Conservation (phyloP, 2,888 invertebrate genomes). For the Sinotaia quadrata region DNA sequence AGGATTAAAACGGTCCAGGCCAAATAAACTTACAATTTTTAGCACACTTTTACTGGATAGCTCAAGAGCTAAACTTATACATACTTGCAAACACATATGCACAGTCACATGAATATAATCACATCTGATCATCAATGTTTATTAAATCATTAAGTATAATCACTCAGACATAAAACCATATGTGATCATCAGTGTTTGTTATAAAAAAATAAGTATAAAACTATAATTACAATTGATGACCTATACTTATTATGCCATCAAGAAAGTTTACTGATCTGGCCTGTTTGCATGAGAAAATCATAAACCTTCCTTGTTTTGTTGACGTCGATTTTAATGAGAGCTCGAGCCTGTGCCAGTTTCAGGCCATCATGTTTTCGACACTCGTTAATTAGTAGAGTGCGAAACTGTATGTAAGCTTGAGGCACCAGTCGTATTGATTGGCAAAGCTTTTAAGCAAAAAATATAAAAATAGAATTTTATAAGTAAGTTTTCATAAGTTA, state of each 20-base stretch:
- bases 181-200: background rate
- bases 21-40: no score
- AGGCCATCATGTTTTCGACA: constrained; percentile 83
- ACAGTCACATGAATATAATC: no score
- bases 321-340: constrained; percentile 91
- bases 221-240: background rate
- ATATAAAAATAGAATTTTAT: no score
- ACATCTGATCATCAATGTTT: no score
- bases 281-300: constrained; percentile 77
- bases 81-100: no score
- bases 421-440: constrained; percentile 84
- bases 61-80: no score
- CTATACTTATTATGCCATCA: no score
- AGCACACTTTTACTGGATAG: no score
- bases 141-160: no score
- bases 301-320: constrained; percentile 87
- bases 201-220: background rate
- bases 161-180: background rate
- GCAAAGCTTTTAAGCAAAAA: constrained; percentile 76
- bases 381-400: constrained; percentile 82
- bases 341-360: constrained; percentile 85
- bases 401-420: constrained; percentile 84
- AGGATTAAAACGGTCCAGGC: no score
- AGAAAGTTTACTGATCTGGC: constrained; percentile 55
- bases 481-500: background rate